Percentiles rank a stretch among this genome's conserved stretches.
Conservation (phyloP, 2,888 invertebrate genomes). For the Argyra leucocephala region DNA sequence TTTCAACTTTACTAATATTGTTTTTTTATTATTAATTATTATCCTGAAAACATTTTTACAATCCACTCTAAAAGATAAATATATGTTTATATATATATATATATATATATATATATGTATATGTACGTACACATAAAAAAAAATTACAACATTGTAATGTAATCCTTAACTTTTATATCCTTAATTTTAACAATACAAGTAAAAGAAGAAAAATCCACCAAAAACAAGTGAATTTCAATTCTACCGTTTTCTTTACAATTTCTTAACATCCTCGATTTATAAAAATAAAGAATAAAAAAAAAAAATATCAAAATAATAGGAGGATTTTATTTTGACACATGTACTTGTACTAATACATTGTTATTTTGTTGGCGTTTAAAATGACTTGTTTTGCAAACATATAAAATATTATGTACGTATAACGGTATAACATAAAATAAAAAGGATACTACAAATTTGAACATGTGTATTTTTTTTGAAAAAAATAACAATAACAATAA, state of each 20-base stretch:
- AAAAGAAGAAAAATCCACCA: neutral
- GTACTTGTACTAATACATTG: slow-evolving; percentile 14
- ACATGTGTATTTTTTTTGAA: neutral
- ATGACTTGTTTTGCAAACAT: slow-evolving; percentile 6
- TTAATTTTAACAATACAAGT: neutral
- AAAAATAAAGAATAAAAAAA: too few relatives aligned
- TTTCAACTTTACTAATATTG: too few relatives aligned
- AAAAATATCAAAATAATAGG: slow-evolving; percentile 17
- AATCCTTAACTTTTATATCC: neutral
- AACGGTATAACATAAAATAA: neutral
- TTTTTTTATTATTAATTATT: too few relatives aligned
- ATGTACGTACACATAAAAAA: too few relatives aligned
- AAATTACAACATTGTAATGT: too few relatives aligned
- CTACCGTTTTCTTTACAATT: too few relatives aligned
- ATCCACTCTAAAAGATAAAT: too few relatives aligned
- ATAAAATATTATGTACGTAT: neutral
- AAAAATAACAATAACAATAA: too few relatives aligned
- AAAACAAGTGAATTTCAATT: neutral
- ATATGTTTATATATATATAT: too few relatives aligned
- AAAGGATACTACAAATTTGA: neutral
- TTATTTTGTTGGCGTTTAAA: neutral
- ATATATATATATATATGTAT: too few relatives aligned
- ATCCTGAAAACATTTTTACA: neutral
- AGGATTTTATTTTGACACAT: slow-evolving; percentile 23
- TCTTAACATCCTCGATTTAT: too few relatives aligned